Evolutionary conservation across 1,140 invertebrate genomes (phyloP).

Genomic region (Atopsyche davidsoni): DNA sequence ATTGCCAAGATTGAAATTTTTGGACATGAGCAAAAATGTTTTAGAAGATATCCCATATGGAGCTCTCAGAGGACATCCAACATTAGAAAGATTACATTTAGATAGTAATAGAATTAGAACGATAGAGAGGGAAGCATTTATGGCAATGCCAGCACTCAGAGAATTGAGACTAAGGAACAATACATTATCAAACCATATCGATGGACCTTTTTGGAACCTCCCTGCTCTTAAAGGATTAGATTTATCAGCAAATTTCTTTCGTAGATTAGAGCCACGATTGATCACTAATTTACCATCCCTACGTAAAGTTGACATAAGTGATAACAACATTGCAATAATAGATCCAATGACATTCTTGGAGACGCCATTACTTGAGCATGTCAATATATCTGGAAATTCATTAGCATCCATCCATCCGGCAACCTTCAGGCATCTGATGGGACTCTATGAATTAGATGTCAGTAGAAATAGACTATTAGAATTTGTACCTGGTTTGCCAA

Average conservation of each 20-base stretch:
- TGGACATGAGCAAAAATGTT: constrained; percentile 71
- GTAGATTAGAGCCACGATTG: constrained; percentile 61
- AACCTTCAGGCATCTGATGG: constrained; percentile 65
- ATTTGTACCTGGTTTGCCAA: constrained; percentile 65
- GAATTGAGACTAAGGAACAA: constrained; percentile 76
- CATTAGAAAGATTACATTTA: constrained; percentile 71
- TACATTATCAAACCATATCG: constrained; percentile 58
- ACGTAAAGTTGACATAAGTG: constrained; percentile 69
- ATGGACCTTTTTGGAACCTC: constrained; percentile 72
- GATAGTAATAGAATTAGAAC: constrained; percentile 69
- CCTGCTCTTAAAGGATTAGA: constrained; percentile 76
- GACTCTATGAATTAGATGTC: constrained; percentile 72
- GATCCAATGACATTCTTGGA: constrained; percentile 67
- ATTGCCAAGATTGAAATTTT: constrained; percentile 65
- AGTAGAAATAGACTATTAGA: constrained; percentile 67
- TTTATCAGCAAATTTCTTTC: constrained; percentile 69
- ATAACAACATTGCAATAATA: constrained; percentile 64
- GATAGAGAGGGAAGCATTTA: constrained; percentile 69
- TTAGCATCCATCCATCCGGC: constrained; percentile 60
- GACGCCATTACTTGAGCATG: constrained; percentile 64
- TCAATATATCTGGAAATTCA: constrained; percentile 73
- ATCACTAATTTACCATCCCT: constrained; percentile 70
- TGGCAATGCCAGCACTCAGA: constrained; percentile 71
- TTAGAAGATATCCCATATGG: constrained; percentile 69
- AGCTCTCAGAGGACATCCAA: constrained; percentile 67